Evolutionary conservation across 2,797 vertebrate species (phyloP).

Genomic region (Periparus ater): DNA sequence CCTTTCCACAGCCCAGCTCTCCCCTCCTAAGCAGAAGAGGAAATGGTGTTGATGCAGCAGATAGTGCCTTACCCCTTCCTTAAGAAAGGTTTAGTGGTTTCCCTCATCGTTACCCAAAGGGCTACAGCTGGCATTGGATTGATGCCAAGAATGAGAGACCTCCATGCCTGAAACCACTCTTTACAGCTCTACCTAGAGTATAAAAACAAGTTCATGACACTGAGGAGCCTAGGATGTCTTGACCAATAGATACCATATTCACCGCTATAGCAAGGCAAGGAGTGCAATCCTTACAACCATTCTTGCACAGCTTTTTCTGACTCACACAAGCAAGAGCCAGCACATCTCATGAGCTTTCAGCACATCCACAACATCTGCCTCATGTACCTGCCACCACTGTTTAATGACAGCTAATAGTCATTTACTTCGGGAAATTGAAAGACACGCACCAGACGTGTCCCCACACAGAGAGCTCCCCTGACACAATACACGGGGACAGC

Average conservation of each 20-base stretch:
- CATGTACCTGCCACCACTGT: background rate
- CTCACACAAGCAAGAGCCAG: background rate
- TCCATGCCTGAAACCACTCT: background rate
- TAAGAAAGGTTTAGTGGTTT: background rate
- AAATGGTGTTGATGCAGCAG: background rate
- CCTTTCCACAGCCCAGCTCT: background rate
- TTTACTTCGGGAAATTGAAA: background rate
- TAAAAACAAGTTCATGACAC: background rate
- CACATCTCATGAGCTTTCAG: slow-evolving; percentile 7
- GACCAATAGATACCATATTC: background rate
- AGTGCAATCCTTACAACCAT: background rate
- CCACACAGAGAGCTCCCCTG: background rate
- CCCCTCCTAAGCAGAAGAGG: no score
- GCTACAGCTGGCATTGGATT: background rate
- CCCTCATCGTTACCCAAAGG: background rate
- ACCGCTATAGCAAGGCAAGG: fast-evolving
- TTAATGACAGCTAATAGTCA: slow-evolving; percentile 31
- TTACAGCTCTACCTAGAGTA: background rate
- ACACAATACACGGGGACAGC: background rate
- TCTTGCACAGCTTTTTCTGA: background rate
- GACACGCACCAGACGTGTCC: background rate
- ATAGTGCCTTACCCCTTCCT: background rate
- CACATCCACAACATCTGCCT: background rate
- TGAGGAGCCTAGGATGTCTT: background rate
- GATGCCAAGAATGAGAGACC: background rate